phyloP scores from a whole-genome alignment of 2,797 vertebrate species.

The Enteromius unitaeniatus region DNA sequence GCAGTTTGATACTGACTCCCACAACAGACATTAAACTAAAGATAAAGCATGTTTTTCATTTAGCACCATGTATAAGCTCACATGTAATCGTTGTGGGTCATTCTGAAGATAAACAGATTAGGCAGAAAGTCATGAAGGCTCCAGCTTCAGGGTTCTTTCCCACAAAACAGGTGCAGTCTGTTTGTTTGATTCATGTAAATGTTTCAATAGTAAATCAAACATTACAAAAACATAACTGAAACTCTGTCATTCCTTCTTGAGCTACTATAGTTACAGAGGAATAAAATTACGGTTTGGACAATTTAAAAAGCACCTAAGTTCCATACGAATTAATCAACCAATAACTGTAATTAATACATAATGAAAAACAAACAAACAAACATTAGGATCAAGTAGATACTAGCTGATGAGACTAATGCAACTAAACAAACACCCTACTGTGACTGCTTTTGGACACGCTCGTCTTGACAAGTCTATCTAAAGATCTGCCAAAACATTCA shows the following conservation, averaged over 20 bases:
- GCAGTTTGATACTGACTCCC: neutral
- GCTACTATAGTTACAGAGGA: neutral
- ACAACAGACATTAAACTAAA: neutral
- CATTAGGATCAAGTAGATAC: neutral
- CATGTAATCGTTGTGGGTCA: neutral
- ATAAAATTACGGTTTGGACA: neutral
- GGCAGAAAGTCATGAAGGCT: neutral
- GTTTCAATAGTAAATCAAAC: neutral
- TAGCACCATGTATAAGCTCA: neutral
- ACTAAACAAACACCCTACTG: constrained; percentile 4
- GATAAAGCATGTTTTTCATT: neutral
- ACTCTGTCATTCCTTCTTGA: neutral
- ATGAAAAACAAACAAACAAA: neutral
- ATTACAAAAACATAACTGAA: neutral
- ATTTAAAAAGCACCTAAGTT: neutral
- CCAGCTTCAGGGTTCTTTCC: neutral
- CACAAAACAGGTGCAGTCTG: neutral
- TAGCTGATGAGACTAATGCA: neutral
- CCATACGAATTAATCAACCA: neutral
- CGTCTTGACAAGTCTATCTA: neutral
- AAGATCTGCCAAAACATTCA: constrained; percentile 15
- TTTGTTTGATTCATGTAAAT: neutral
- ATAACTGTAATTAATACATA: neutral
- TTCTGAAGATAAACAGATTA: neutral
- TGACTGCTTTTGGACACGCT: neutral